phyloP scores from a whole-genome alignment of 2,113 vertebrate genomes.

The Dascyllus trimaculatus region DNA sequence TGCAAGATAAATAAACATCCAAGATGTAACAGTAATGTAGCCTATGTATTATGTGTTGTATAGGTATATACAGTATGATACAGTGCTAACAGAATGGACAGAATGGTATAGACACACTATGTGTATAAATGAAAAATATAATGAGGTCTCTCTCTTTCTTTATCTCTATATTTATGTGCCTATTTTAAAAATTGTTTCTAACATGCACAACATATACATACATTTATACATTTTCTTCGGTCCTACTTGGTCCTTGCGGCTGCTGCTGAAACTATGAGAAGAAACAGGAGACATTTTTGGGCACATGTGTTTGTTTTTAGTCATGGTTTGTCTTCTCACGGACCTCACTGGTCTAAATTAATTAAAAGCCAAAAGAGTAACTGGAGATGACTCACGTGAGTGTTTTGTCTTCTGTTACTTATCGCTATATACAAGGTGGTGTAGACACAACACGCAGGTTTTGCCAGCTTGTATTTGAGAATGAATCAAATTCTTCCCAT shows the following conservation, averaged over 20 bases:
- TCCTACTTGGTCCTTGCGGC: background rate
- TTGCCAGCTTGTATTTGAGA: slow-evolving; percentile 33
- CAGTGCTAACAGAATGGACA: too few relatives aligned
- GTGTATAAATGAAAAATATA: too few relatives aligned
- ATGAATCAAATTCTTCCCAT: slow-evolving; percentile 27
- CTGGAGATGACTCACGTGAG: slow-evolving; percentile 17
- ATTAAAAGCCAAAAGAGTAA: slow-evolving; percentile 55
- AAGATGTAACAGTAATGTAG: too few relatives aligned
- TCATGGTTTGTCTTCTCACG: slow-evolving; percentile 48
- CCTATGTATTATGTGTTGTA: too few relatives aligned
- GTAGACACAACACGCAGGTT: slow-evolving; percentile 23
- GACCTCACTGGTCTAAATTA: slow-evolving; percentile 42
- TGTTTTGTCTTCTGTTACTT: slow-evolving; percentile 13
- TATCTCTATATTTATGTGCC: too few relatives aligned
- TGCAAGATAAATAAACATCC: too few relatives aligned
- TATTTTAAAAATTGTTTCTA: too few relatives aligned
- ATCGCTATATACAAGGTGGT: slow-evolving; percentile 21
- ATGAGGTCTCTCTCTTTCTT: too few relatives aligned
- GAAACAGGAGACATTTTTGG: slow-evolving; percentile 29
- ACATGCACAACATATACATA: too few relatives aligned
- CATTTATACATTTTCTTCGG: slow-evolving; percentile 9
- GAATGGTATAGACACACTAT: too few relatives aligned
- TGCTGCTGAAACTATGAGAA: slow-evolving; percentile 22
- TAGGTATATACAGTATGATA: too few relatives aligned
- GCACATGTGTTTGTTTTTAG: slow-evolving; percentile 64